Evolutionary conservation across 2,888 invertebrate species (phyloP).

Genomic region (Drosophila lutescens): DNA sequence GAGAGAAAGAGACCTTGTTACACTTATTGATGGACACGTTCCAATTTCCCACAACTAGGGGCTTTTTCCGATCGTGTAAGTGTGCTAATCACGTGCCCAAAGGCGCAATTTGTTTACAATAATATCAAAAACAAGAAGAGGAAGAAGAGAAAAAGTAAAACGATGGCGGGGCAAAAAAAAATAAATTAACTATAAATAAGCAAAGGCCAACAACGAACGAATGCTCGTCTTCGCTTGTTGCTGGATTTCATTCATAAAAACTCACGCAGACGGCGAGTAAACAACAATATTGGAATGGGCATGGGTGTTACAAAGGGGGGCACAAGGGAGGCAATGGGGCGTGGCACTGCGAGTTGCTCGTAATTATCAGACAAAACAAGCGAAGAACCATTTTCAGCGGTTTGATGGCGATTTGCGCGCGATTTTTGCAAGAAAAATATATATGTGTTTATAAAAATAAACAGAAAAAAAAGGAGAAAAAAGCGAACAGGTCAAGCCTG

Average conservation of each 20-base stretch:
- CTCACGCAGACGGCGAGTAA: conserved; percentile 53
- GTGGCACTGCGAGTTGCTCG: conserved; percentile 56
- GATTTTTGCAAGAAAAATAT: conserved; percentile 16
- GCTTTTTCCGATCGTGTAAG: conserved; percentile 53
- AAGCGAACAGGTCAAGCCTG: conserved; percentile 23
- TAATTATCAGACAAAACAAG: conserved; percentile 61
- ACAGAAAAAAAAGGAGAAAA: neutral
- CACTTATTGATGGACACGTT: conserved; percentile 77
- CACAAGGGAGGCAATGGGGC: conserved; percentile 9
- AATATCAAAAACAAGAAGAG: conserved; percentile 22
- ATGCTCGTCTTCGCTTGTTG: conserved; percentile 25
- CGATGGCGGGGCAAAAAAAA: conserved; percentile 67
- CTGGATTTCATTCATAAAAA: conserved; percentile 71
- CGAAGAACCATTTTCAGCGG: conserved; percentile 24
- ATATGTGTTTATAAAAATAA: neutral
- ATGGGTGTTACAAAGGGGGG: neutral
- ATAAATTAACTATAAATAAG: conserved; percentile 56
- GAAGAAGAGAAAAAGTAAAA: conserved; percentile 9
- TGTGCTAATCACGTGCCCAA: conserved; percentile 77
- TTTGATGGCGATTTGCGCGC: conserved; percentile 43
- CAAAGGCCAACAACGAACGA: conserved; percentile 34
- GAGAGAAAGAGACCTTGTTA: conserved; percentile 64
- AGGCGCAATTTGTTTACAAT: conserved; percentile 73
- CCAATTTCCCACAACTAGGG: conserved; percentile 53
- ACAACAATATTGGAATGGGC: conserved; percentile 25